These are phyloP conservation scores for Archilochus colubris DNA, from an alignment of 2,113 vertebrate species.

Conservation along the genomic window DNA sequence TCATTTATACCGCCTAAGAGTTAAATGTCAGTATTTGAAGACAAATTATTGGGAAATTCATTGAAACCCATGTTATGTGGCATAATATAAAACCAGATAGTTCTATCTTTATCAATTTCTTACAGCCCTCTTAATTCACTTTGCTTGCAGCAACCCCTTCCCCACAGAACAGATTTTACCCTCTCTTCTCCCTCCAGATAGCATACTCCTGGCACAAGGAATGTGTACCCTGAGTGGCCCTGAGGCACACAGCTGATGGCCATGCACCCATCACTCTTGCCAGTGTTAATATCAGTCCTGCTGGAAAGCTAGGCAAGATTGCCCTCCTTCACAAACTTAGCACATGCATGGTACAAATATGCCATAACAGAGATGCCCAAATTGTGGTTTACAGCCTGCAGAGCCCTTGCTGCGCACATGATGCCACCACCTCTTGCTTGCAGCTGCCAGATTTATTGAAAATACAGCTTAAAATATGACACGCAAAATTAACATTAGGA, in stretches of 20 bases:
- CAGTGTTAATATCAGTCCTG: background rate
- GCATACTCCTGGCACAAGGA: background rate
- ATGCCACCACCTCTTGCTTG: background rate
- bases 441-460: background rate
- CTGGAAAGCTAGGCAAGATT: background rate
- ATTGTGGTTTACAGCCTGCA: background rate
- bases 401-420: background rate
- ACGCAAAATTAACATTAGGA: background rate
- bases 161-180: slow-evolving; percentile 34
- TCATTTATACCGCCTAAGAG: slow-evolving; percentile 74
- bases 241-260: background rate
- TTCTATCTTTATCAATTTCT: slow-evolving; percentile 65
- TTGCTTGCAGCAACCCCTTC: slow-evolving; percentile 41
- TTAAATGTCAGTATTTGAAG: slow-evolving; percentile 75
- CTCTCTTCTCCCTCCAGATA: slow-evolving; percentile 14
- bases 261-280: background rate
- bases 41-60: slow-evolving; percentile 76
- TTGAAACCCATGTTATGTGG: slow-evolving; percentile 71
- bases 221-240: background rate
- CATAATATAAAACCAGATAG: slow-evolving; percentile 73
- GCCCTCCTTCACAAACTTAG: background rate
- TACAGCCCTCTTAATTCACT: slow-evolving; percentile 53
- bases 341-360: background rate
- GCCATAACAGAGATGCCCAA: background rate
- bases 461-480: background rate